Evolutionary conservation across 2,888 invertebrate species (phyloP).

Genomic region (Hemicrepidius hirtus): DNA sequence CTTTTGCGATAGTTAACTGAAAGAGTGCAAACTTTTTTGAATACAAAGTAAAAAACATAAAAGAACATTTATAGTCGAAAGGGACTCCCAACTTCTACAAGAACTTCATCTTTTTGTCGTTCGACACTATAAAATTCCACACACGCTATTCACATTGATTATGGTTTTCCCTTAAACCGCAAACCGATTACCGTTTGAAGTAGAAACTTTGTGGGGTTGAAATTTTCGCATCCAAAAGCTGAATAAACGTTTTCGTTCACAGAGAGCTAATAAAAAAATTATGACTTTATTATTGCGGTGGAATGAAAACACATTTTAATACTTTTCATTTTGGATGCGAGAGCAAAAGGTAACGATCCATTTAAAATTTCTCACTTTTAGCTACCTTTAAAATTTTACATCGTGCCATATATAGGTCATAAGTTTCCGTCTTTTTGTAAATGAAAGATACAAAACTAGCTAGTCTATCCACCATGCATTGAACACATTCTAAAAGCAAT

Average conservation of each 20-base stretch:
- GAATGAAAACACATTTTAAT: slow-evolving; percentile 2
- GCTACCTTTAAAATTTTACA: not conserved
- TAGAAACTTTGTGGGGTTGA: not conserved
- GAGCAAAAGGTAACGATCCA: not conserved
- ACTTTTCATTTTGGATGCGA: not conserved
- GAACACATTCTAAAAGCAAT: slow-evolving; percentile 23
- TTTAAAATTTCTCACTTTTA: not conserved
- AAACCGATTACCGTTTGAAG: slow-evolving; percentile 2
- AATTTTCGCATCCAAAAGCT: not conserved
- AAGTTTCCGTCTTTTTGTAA: not conserved
- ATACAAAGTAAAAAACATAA: too few relatives aligned
- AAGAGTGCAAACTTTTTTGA: too few relatives aligned
- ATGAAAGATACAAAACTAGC: slow-evolving; percentile 12
- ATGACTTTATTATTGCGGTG: slow-evolving; percentile 6
- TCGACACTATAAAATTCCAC: not conserved
- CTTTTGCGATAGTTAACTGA: too few relatives aligned
- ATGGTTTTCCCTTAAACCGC: not conserved
- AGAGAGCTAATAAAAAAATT: slow-evolving; percentile 3
- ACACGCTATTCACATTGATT: slow-evolving; percentile 16
- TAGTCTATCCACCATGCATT: slow-evolving; percentile 2
- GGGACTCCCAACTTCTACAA: too few relatives aligned
- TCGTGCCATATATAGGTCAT: not conserved
- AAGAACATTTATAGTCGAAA: too few relatives aligned
- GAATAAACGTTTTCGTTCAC: slow-evolving; percentile 5
- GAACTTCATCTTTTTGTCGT: slow-evolving; percentile 18